Evolutionary conservation across 2,797 vertebrate species (phyloP), one percentile per base, ranked within the genome.

Genomic region (Epinephelus awoara): DNA sequence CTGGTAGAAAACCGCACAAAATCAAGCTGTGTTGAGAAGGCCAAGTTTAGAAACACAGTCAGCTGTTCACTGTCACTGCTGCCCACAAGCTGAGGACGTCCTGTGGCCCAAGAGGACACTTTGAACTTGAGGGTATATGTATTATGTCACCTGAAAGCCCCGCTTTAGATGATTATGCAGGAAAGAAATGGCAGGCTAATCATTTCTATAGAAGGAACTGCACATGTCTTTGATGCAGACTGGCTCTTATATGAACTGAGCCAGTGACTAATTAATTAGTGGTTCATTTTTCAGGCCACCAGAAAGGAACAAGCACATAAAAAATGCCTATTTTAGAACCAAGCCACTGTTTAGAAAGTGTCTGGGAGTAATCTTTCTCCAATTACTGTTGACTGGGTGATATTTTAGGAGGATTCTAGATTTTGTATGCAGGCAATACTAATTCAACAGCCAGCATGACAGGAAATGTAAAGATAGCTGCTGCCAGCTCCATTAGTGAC

Each of bases 261-360:
- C 12, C 27, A 58, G 52, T 56, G 34, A 70, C 62, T 62, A 61
- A 84, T 73, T 80, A 82, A 74, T 85, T 67, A 61, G 57, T n/a
- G 64, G 46, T 38, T 58, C 3, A 59, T 63, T 49, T 64, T 40
- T 55, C 3, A 17, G 40, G 61, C 62, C 10, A 68, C 6, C 17
- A 52, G 2, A 40, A 56, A 69, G 10, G 52, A 72, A 34, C 27
- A 27, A 72, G 23, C 47, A 47, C 14, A 29, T 15, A 14, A 67
- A 8, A 58, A 17, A 46, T 34, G 7, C 34, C 17, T 25, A 47
- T 25, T 57, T 69, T n/a, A 72, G 11, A 52, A 19, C 10, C 9
- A 56, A 5, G 12, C 17, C 10, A 9, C 23, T 68, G 18, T 65
- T 67, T 55, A 25, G 17, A 76, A 68, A 65, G 19, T 38, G 46